Conservation (phyloP, 2,888 invertebrate species). For the Sepiola atlantica region DNA sequence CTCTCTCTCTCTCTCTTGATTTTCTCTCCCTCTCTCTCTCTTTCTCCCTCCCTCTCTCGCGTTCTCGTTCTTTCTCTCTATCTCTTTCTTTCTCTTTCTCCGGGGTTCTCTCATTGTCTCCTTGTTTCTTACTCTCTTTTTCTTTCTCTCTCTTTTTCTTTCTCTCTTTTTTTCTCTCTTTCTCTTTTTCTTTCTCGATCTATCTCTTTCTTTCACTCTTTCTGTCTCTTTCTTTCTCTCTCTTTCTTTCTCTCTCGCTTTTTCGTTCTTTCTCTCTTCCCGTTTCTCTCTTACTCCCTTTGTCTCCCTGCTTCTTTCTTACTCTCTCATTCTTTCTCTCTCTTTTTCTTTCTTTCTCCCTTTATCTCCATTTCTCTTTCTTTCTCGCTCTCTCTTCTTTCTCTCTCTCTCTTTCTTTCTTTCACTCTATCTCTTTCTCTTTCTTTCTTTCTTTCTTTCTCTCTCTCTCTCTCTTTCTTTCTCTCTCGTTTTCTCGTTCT, state of each 20-base stretch:
- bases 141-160: not conserved
- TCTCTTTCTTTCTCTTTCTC: not conserved
- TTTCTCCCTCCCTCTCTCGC: not conserved
- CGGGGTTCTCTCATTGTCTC: not conserved
- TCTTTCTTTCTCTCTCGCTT: not conserved
- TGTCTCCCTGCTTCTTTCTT: too few species aligned
- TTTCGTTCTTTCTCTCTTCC: not conserved
- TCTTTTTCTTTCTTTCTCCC: not conserved
- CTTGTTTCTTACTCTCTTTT: not conserved
- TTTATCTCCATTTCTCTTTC: too few species aligned
- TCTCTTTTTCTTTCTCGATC: not conserved
- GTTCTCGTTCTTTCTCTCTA: not conserved
- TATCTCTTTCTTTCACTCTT: not conserved
- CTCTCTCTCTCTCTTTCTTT: too few species aligned
- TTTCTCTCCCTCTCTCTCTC: not conserved
- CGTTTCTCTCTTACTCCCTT: too few species aligned
- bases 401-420: too few species aligned
- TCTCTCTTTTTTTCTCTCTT: not conserved
- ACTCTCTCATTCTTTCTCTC: too few species aligned
- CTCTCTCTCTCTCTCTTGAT: not conserved
- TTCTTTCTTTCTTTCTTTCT: too few species aligned
- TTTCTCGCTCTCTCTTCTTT: too few species aligned
- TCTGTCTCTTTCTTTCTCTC: not conserved
- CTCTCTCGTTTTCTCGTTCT: too few species aligned
- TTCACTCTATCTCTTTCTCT: too few species aligned